Evolutionary conservation across 2,888 invertebrate genomes (phyloP).

Genomic region (Ochropleura plecta): DNA sequence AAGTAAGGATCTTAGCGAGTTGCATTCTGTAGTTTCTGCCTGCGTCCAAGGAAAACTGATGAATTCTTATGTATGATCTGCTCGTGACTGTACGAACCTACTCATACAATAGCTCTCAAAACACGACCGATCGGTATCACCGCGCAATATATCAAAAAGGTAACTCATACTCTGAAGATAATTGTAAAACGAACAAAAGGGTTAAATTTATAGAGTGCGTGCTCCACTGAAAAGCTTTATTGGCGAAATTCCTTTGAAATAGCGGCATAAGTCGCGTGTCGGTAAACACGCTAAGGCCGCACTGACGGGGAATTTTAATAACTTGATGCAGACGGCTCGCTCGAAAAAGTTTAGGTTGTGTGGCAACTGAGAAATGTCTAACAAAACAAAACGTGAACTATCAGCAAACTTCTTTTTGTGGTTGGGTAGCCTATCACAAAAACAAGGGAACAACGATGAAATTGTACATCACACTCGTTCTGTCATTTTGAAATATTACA

Average conservation of each 20-base stretch:
- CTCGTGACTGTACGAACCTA: not conserved
- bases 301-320: slow-evolving; percentile 34
- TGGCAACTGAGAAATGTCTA: not conserved
- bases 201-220: slow-evolving; percentile 67
- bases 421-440: not conserved
- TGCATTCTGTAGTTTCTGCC: too few species aligned
- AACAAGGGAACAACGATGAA: not conserved
- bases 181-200: slow-evolving; percentile 67
- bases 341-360: slow-evolving; percentile 1
- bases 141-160: slow-evolving; percentile 53
- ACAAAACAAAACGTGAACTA: not conserved
- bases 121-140: slow-evolving; percentile 49
- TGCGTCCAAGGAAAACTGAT: not conserved
- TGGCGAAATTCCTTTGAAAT: slow-evolving; percentile 54
- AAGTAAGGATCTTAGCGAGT: not conserved
- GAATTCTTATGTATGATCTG: not conserved
- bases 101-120: slow-evolving; percentile 27
- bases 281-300: slow-evolving; percentile 45
- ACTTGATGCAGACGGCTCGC: slow-evolving; percentile 35
- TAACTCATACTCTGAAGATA: slow-evolving; percentile 63
- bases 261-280: slow-evolving; percentile 58
- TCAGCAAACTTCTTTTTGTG: not conserved
- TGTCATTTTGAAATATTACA: not conserved
- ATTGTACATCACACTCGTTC: not conserved
- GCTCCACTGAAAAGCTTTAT: slow-evolving; percentile 58